A percentile compares a stretch with the other conserved stretches of the same genome.
phyloP scores from a whole-genome alignment of 2,888 invertebrate species.

The Xanthorhoe designata region DNA sequence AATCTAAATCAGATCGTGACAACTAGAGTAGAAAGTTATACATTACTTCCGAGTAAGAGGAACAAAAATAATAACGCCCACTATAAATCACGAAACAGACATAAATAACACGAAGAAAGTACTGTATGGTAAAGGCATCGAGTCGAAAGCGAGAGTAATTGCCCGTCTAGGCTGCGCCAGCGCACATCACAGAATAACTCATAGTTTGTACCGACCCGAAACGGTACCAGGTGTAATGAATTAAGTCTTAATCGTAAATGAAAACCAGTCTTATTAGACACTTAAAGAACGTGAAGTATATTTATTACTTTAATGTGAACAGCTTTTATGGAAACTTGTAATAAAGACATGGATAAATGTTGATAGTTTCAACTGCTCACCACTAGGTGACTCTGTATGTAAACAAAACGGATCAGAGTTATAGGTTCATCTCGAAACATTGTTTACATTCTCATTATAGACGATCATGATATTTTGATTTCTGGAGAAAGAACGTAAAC shows the following conservation, averaged over 20 bases:
- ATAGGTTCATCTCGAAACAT: neutral
- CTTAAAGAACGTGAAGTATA: neutral
- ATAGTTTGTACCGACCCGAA: slow-evolving; percentile 13
- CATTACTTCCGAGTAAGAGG: slow-evolving; percentile 42
- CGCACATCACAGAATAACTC: slow-evolving; percentile 27
- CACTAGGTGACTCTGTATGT: slow-evolving; percentile 17
- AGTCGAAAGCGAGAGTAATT: slow-evolving; percentile 79
- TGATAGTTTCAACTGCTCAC: slow-evolving; percentile 7
- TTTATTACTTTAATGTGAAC: neutral
- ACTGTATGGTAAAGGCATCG: slow-evolving; percentile 66
- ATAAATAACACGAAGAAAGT: slow-evolving; percentile 60
- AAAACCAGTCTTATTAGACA: slow-evolving; percentile 5
- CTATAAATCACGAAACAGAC: slow-evolving; percentile 48
- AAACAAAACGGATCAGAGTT: neutral
- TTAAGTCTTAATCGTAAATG: slow-evolving; percentile 11
- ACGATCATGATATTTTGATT: neutral
- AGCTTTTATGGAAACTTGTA: neutral
- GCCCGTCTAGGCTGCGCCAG: slow-evolving; percentile 42
- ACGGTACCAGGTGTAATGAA: slow-evolving; percentile 40
- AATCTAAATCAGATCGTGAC: slow-evolving; percentile 17
- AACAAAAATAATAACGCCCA: slow-evolving; percentile 41
- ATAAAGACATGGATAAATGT: neutral
- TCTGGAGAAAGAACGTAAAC: neutral
- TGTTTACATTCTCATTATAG: neutral
- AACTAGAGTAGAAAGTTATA: slow-evolving; percentile 36